These are phyloP conservation scores for Eremobia ochroleuca DNA, from an alignment of 2,888 invertebrate species.

Conservation along the genomic window DNA sequence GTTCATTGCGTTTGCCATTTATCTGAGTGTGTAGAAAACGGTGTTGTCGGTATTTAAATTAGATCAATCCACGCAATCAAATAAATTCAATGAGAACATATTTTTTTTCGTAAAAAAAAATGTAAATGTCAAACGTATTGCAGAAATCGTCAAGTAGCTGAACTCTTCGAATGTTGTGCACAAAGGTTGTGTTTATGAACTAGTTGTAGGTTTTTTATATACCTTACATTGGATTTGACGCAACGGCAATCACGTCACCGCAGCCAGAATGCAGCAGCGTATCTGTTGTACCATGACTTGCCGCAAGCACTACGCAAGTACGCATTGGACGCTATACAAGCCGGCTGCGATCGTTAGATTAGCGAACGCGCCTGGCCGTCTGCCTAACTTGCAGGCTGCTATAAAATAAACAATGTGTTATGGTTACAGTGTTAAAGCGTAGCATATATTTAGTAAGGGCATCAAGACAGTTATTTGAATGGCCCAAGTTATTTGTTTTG, in stretches of 20 bases:
- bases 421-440: constrained; percentile 13
- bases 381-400: constrained; percentile 52
- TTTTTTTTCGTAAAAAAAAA: background rate
- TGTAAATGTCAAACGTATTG: background rate
- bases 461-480: constrained; percentile 22
- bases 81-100: background rate
- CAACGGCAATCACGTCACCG: background rate
- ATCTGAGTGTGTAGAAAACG: background rate
- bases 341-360: constrained; percentile 61
- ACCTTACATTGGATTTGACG: background rate
- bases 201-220: background rate
- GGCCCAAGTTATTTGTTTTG: constrained; percentile 4
- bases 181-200: background rate
- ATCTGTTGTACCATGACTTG: constrained; percentile 16
- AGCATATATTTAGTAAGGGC: constrained; percentile 5
- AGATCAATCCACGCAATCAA: background rate
- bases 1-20: constrained; percentile 14
- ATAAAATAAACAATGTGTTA: constrained; percentile 47
- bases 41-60: background rate
- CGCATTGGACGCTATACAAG: constrained; percentile 31
- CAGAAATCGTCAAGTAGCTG: background rate
- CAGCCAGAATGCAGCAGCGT: background rate
- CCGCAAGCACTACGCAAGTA: constrained; percentile 32
- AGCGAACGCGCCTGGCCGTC: constrained; percentile 59
- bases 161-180: background rate